Evolutionary conservation across 2,113 vertebrate genomes (phyloP), one percentile per base, ranked within the genome.

Genomic region (Equus quagga): DNA sequence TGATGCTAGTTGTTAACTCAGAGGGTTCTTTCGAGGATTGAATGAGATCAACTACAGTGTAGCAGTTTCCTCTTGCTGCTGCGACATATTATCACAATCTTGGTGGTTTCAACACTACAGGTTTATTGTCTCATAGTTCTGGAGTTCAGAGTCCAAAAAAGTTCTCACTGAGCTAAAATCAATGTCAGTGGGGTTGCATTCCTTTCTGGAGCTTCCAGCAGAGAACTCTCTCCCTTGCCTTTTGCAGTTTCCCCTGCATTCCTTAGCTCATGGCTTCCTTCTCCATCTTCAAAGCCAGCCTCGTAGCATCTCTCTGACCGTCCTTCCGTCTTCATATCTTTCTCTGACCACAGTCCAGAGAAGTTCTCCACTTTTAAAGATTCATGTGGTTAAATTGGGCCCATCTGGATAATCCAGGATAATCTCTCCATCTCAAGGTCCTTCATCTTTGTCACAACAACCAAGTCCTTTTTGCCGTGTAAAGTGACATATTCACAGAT

Each of bases 401-500:
- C 46, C 58, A 19, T 14, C 62, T 70, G 26, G 62, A 41, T 72
- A 78, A 72, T 51, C 5, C 60, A 69, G 36, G 58, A 18, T 64
- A 49, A 64, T 69, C 7, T 51, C n/a, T 85, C 36, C 51, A 36
- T 78, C 54, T 78, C 67, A 86, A 83, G 64, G 41, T 64, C n/a
- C 33, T 82, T 56, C 56, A 21, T 19, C 24, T 78, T 44, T 33
- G 33, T n/a, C 62, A 86, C n/a, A 46, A 24, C 13, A n/a, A 28
- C 26, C 23, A 54, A 88, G 73, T 46, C 65, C 26, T 41, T 51
- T 58, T 36, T 78, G 26, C 64, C n/a, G 60, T 6, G 5, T 91
- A 82, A 96, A 72, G 28, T 28, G 76, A 80, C 56, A 78, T 44
- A 83, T 8, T 80, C 33, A 54, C 58, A 80, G 80, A 89, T 60